phyloP scores from a whole-genome alignment of 2,113 vertebrate genomes.

The Leucoraja erinaceus region DNA sequence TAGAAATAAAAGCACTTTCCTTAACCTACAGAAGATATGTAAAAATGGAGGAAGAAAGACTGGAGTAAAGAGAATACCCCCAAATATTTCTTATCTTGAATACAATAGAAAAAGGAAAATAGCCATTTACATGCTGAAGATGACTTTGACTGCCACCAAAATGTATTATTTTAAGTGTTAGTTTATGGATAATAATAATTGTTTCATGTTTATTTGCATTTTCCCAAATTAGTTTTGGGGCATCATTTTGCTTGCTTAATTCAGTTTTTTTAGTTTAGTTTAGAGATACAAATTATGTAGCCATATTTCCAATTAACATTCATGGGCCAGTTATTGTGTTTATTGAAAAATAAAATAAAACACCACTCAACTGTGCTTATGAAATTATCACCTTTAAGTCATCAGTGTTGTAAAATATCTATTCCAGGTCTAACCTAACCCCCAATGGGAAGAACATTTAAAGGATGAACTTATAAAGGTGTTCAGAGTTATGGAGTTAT shows the following conservation, averaged over 20 bases:
- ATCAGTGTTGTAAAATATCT: not conserved
- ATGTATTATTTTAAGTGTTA: not conserved
- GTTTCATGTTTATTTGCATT: not conserved
- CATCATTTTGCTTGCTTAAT: not conserved
- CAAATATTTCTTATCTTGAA: not conserved
- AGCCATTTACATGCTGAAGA: not conserved
- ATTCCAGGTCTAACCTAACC: not conserved
- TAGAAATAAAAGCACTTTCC: not conserved
- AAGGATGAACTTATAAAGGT: not conserved
- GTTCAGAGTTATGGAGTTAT: not conserved
- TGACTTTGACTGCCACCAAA: not conserved
- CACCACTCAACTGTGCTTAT: not conserved
- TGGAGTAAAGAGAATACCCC: no score
- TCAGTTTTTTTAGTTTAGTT: not conserved
- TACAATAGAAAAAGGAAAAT: not conserved
- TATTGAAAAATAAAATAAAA: not conserved
- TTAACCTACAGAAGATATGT: not conserved
- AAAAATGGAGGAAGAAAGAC: no score
- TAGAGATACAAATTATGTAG: not conserved
- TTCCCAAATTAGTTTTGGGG: not conserved
- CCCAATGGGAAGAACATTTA: not conserved
- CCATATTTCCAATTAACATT: not conserved
- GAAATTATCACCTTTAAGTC: not conserved
- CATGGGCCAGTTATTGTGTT: not conserved
- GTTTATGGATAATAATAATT: not conserved